phyloP scores from a whole-genome alignment of 64 coral and sea anemone genomes.

The Actinia tenebrosa region DNA sequence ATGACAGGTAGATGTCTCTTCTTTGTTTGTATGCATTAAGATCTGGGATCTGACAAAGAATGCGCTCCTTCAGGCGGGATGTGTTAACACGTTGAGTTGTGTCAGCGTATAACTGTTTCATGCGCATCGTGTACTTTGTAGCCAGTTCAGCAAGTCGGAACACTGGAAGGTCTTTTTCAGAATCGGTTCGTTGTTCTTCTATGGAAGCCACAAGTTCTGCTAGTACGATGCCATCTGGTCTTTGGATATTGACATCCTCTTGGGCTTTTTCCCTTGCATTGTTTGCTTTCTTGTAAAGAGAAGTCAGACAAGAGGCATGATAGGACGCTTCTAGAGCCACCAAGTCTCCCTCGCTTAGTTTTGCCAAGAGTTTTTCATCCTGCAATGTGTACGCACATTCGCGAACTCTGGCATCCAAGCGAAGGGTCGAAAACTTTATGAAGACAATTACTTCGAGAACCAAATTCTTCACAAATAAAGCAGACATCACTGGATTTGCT shows the following conservation, averaged over 20 bases:
- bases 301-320: conserved; percentile 44
- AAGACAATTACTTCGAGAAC: conserved; percentile 32
- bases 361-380: conserved; percentile 64
- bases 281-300: conserved; percentile 48
- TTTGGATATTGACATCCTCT: conserved; percentile 22
- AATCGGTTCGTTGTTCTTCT: conserved; percentile 43
- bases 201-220: conserved; percentile 53
- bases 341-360: conserved; percentile 56
- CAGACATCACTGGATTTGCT: conserved; percentile 15
- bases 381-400: conserved; percentile 51
- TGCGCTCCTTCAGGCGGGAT: conserved; percentile 46
- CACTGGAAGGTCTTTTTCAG: conserved; percentile 39
- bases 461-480: conserved; percentile 58
- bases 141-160: conserved; percentile 54
- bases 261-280: conserved; percentile 30
- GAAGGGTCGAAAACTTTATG: conserved; percentile 55
- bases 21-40: conserved; percentile 43
- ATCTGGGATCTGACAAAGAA: conserved; percentile 32
- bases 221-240: conserved; percentile 51
- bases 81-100: conserved; percentile 36
- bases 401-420: conserved; percentile 43
- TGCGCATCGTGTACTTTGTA: conserved; percentile 42
- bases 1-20: conserved; percentile 13
- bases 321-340: conserved; percentile 61
- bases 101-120: neutral